phyloP scores from a whole-genome alignment of 2,797 vertebrate genomes.

The Pseudomugil gertrudae region DNA sequence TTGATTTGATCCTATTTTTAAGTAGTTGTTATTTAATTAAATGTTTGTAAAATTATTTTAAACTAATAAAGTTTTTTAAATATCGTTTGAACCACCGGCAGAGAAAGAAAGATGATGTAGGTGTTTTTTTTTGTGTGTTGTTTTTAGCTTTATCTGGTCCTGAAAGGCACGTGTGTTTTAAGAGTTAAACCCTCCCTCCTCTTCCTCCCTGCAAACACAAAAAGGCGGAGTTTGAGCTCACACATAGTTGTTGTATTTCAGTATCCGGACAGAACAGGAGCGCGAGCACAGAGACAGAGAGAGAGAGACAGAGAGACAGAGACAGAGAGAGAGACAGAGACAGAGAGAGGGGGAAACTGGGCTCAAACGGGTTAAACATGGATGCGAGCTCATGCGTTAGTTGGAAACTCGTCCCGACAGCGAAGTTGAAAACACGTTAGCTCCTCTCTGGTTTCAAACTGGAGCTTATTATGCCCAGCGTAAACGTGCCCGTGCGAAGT shows the following conservation, averaged over 20 bases:
- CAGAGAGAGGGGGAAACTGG: constrained; percentile 1
- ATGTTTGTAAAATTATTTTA: background rate
- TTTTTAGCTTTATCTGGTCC: background rate
- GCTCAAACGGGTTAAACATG: constrained; percentile 42
- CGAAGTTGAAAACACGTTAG: constrained; percentile 12
- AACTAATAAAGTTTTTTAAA: background rate
- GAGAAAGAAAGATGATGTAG: background rate
- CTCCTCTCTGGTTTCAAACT: constrained; percentile 4
- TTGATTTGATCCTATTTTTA: background rate
- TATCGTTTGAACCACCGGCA: background rate
- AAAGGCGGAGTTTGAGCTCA: constrained; percentile 64
- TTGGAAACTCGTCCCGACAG: constrained; percentile 22
- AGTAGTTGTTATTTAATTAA: background rate
- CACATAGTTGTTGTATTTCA: constrained; percentile 46
- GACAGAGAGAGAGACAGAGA: background rate
- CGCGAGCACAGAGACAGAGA: background rate
- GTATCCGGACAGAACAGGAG: constrained; percentile 12
- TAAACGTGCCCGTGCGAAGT: constrained; percentile 75
- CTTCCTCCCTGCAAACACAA: constrained; percentile 19
- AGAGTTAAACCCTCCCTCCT: constrained; percentile 50
- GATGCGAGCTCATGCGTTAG: constrained; percentile 21
- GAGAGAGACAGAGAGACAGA: background rate
- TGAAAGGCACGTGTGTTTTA: constrained; percentile 24
- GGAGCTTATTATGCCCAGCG: constrained; percentile 76
- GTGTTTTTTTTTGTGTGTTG: background rate